Evolutionary conservation across 2,113 vertebrate genomes (phyloP).

Genomic region (Chaetura pelagica): DNA sequence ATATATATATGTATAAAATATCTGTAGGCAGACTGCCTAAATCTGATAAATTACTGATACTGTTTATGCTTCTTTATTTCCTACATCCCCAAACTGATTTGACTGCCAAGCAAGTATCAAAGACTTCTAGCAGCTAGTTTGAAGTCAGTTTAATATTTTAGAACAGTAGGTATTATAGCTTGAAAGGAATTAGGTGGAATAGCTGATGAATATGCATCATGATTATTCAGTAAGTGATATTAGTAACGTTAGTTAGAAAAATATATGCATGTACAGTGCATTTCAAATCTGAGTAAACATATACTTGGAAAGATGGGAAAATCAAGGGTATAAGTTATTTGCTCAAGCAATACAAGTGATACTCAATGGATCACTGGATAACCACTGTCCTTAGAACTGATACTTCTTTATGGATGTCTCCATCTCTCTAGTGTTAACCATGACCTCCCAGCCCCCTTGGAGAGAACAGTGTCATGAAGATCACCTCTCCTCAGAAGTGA

Average conservation of each 20-base stretch:
- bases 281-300: neutral
- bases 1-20: neutral
- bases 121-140: neutral
- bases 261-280: neutral
- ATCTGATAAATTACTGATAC: neutral
- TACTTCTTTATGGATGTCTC: neutral
- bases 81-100: neutral
- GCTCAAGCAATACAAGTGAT: neutral
- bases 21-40: neutral
- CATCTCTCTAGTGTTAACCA: neutral
- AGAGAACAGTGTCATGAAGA: neutral
- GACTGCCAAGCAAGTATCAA: neutral
- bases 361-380: neutral
- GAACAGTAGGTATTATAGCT: neutral
- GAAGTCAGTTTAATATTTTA: neutral
- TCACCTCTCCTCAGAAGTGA: neutral
- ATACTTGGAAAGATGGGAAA: neutral
- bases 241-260: neutral
- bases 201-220: neutral
- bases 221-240: neutral
- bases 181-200: neutral
- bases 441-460: accelerated
- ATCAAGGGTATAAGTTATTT: neutral
- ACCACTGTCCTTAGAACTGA: neutral
- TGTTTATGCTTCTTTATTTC: neutral